Conservation (phyloP, 2,888 invertebrate species). For the Caenorhabditis becei region DNA sequence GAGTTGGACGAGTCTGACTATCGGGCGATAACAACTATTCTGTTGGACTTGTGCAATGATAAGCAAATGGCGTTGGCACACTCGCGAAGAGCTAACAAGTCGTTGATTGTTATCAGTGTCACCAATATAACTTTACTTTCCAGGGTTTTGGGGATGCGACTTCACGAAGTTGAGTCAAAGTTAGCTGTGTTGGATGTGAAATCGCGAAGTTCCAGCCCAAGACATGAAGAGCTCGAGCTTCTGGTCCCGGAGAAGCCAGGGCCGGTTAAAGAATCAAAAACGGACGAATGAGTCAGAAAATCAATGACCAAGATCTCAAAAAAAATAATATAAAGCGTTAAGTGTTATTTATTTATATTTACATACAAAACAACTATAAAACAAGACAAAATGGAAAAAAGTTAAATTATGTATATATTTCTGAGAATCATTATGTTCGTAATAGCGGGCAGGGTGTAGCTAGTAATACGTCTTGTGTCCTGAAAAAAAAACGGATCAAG, state of each 20-base stretch:
- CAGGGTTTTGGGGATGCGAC: slow-evolving; percentile 89
- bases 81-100: slow-evolving; percentile 92
- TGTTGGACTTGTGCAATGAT: slow-evolving; percentile 90
- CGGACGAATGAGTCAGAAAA: neutral
- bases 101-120: slow-evolving; percentile 5
- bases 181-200: slow-evolving; percentile 56
- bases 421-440: slow-evolving; percentile 44
- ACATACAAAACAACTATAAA: slow-evolving; percentile 55
- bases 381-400: slow-evolving; percentile 28
- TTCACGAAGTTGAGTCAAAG: slow-evolving; percentile 87
- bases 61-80: slow-evolving; percentile 90
- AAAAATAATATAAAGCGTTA: slow-evolving; percentile 11
- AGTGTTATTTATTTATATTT: slow-evolving; percentile 32
- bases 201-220: slow-evolving; percentile 62
- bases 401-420: slow-evolving; percentile 34
- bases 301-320: neutral
- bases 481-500: slow-evolving; percentile 4
- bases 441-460: slow-evolving; percentile 60
- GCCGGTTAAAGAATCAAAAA: neutral
- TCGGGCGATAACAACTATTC: slow-evolving; percentile 88
- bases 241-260: slow-evolving; percentile 17
- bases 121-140: slow-evolving; percentile 24
- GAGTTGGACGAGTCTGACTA: slow-evolving; percentile 84
- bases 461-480: slow-evolving; percentile 60
- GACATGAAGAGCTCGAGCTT: slow-evolving; percentile 47